A percentile compares a stretch with the other conserved stretches of the same genome.
These are phyloP conservation scores for Neotoma lepida DNA, from an alignment of 2,113 vertebrate genomes.

Conservation along the genomic window DNA sequence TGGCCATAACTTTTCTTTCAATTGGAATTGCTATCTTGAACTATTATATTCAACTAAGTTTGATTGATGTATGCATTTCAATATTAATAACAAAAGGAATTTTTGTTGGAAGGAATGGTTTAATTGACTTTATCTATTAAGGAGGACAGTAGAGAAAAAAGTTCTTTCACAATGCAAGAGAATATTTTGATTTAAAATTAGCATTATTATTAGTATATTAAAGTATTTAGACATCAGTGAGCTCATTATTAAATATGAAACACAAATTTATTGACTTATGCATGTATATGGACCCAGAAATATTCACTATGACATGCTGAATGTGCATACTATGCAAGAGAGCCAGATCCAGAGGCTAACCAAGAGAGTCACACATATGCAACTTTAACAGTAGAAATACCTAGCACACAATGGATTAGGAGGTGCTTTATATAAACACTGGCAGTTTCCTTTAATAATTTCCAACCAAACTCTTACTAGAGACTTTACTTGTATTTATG, in stretches of 20 bases:
- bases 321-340: accelerated
- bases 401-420: not conserved
- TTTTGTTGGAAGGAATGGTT: not conserved
- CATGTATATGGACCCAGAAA: not conserved
- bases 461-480: not conserved
- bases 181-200: not conserved
- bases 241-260: not conserved
- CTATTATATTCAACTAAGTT: not conserved
- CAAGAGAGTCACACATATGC: not conserved
- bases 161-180: not conserved
- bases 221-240: not conserved
- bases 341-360: not conserved
- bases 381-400: not conserved
- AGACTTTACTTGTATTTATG: not conserved
- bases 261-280: not conserved
- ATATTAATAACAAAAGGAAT: not conserved
- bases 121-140: not conserved
- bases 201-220: not conserved
- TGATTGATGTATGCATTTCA: slow-evolving; percentile 7
- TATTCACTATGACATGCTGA: not conserved
- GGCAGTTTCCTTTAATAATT: not conserved
- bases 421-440: not conserved
- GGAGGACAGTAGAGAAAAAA: not conserved
- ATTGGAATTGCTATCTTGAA: not conserved
- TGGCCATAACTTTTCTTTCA: not conserved